These are phyloP conservation scores for Oopsacas minuta DNA, from an alignment of 37 sponge, comb jelly and placozoan species.

Conservation along the genomic window DNA sequence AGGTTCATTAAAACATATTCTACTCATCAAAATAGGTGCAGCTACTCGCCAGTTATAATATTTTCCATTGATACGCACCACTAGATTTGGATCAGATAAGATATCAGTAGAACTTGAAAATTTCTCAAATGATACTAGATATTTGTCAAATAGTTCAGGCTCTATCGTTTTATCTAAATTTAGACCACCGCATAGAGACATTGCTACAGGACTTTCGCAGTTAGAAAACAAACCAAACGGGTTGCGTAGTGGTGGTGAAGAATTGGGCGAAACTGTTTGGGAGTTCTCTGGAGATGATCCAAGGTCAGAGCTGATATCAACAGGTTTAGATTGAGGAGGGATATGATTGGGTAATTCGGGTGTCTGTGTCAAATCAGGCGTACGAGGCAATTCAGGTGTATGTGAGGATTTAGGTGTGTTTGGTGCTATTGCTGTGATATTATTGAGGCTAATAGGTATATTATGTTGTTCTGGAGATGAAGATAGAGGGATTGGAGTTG, in stretches of 20 bases:
- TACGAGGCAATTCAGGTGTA: no score
- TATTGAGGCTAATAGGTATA: no score
- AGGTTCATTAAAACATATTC: constrained; percentile 38
- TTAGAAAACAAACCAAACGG: background rate
- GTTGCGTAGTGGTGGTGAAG: background rate
- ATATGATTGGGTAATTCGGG: background rate
- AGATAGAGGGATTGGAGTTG: background rate
- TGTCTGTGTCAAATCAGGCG: background rate
- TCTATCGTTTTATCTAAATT: constrained; percentile 27
- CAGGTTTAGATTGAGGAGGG: background rate
- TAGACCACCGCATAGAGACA: constrained; percentile 62
- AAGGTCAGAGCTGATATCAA: background rate
- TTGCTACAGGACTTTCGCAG: constrained; percentile 19
- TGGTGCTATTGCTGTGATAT: no score
- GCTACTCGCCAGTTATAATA: constrained; percentile 70
- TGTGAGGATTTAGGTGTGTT: no score
- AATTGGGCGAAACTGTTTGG: background rate
- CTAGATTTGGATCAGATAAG: constrained; percentile 40
- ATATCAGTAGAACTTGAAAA: constrained; percentile 29
- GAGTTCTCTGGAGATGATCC: background rate
- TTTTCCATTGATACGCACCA: constrained; percentile 48
- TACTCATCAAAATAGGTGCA: constrained; percentile 60
- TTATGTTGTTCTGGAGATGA: background rate
- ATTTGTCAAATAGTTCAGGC: constrained; percentile 33
- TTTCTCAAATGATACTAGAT: constrained; percentile 37